phyloP scores from a whole-genome alignment of 2,113 vertebrate genomes.

The human region DNA sequence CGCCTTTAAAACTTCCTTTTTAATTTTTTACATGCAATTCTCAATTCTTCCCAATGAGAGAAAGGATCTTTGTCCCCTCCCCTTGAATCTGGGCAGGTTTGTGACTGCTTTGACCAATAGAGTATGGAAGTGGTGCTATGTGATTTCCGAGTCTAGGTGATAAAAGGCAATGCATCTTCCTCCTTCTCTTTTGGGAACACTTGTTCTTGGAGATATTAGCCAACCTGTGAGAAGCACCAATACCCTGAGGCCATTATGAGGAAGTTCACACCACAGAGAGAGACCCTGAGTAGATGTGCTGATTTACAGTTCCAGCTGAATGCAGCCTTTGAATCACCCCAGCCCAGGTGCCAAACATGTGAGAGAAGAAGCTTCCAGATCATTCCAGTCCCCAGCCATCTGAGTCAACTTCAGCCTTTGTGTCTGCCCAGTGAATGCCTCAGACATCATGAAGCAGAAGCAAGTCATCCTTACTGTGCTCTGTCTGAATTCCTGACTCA shows the following conservation, averaged over 20 bases:
- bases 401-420: background rate
- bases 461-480: background rate
- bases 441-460: background rate
- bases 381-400: background rate
- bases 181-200: background rate
- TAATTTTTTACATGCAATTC: background rate
- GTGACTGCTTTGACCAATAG: background rate
- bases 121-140: background rate
- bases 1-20: background rate
- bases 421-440: background rate
- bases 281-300: background rate
- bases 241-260: background rate
- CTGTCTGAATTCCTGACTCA: background rate
- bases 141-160: no score
- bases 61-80: background rate
- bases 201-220: background rate
- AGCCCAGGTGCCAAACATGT: background rate
- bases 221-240: background rate
- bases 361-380: background rate
- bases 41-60: background rate
- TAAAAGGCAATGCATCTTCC: background rate
- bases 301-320: background rate
- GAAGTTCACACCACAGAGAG: background rate
- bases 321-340: background rate
- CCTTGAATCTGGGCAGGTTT: background rate